These are phyloP conservation scores for Galerucella calmariensis DNA, from an alignment of 2,888 invertebrate species.

Conservation along the genomic window DNA sequence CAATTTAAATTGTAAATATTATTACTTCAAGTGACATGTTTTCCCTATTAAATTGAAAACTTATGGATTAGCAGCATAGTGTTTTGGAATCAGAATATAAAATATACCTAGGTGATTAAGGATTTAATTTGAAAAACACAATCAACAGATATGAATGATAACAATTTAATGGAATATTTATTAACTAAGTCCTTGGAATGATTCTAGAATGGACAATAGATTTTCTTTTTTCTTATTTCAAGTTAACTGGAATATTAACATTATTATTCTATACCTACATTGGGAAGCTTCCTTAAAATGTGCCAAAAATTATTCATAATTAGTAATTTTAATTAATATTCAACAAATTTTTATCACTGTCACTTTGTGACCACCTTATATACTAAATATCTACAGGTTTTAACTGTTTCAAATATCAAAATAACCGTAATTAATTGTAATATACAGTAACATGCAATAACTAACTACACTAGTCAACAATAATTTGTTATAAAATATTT, in stretches of 20 bases:
- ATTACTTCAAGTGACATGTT: background rate
- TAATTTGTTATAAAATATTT: background rate
- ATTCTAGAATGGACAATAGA: too few relatives aligned
- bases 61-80: too few relatives aligned
- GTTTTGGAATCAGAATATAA: too few relatives aligned
- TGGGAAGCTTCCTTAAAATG: background rate
- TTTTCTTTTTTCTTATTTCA: too few relatives aligned
- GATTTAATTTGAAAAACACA: too few relatives aligned
- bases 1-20: background rate
- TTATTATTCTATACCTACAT: background rate
- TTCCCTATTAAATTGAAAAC: too few relatives aligned
- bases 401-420: slow-evolving; percentile 1
- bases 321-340: slow-evolving; percentile 1
- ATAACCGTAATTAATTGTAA: background rate
- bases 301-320: background rate
- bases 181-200: too few relatives aligned
- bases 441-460: background rate
- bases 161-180: too few relatives aligned
- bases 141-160: too few relatives aligned
- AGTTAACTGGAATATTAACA: background rate
- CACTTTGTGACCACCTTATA: slow-evolving; percentile 1
- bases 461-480: background rate
- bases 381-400: slow-evolving; percentile 6
- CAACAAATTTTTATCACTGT: slow-evolving; percentile 2
- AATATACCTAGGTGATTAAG: too few relatives aligned